Base-by-base conservation (phyloP, 1,140 invertebrate genomes). In the Drosophila fuyamai region DNA sequence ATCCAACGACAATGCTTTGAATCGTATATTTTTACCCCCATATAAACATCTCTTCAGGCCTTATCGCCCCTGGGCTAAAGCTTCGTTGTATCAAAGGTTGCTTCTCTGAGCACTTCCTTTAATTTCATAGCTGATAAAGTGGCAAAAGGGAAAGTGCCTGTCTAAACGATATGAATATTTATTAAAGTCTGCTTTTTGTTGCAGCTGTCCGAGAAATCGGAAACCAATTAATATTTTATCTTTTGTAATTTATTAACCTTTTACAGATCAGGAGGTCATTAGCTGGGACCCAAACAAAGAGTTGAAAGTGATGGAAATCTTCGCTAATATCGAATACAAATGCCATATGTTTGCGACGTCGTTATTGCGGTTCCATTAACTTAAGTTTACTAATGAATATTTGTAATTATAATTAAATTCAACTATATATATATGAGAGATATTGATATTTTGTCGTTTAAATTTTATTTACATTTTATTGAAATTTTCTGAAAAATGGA, bases 161-260 rank as follows among this genome's bases (percentile, higher is more conserved):
- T 18, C 23, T 18, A 43, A 41, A 16, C n/a, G 18, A 16, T 29
- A 7, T 70, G 18, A 29, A 47, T 36, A 48, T 16, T 35, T 47
- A 55, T 43, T 41, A 29, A 32, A 18, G 13, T 12, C 27, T 16
- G 23, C 5, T 8, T 56, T 54, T 57, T 13, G 55, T 13, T 10
- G 8, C 27, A 35, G 12, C 48, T n/a, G n/a, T n/a, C 40, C 13
- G 27, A 18, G 16, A 47, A 48, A 41, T 38, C 10, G 38, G 59
- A 55, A 32, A 23, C n/a, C 9, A 50, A 72, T 43, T 71, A 72
- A 58, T 72, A 29, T 41, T 58, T 71, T 72, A 72, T 72, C 51
- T 18, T 13, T 13, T n/a, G 9, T 71, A 71, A 71, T 71, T 71
- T 71, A 71, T 71, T 57, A 40, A 36, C 32, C 65, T 53, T 51